Conservation (phyloP, 2,113 vertebrate species). For the Balaenoptera acutorostrata region DNA sequence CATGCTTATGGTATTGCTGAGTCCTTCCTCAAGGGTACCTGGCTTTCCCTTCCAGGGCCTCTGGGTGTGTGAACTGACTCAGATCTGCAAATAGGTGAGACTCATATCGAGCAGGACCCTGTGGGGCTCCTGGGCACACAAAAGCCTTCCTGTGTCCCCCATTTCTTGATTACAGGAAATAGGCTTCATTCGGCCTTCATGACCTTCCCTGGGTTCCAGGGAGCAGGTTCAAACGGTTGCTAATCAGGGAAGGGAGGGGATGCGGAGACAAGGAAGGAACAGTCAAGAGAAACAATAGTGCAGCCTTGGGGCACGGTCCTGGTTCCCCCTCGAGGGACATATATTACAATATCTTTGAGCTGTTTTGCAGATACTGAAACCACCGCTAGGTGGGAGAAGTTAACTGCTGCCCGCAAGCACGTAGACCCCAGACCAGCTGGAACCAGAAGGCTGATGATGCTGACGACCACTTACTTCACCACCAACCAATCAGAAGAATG, state of each 20-base stretch:
- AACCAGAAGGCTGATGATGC: no score
- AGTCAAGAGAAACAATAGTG: background rate
- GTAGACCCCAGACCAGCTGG: background rate
- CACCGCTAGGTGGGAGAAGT: background rate
- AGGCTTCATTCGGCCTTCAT: background rate
- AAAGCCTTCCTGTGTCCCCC: background rate
- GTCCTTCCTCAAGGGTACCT: background rate
- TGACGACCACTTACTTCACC: no score
- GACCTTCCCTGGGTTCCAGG: background rate
- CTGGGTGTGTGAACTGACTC: background rate
- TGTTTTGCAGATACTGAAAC: background rate
- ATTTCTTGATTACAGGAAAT: background rate
- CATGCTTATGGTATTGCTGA: background rate
- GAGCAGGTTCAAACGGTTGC: background rate
- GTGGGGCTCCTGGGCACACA: background rate
- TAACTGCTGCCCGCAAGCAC: background rate
- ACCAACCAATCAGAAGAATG: no score
- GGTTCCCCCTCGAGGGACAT: background rate
- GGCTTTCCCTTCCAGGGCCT: background rate
- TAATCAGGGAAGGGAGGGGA: background rate
- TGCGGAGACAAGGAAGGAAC: background rate
- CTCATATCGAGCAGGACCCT: background rate
- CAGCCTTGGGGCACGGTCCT: background rate
- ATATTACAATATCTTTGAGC: background rate
- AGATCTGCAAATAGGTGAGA: background rate